phyloP scores from a whole-genome alignment of 2,888 invertebrate species.

The Lithophane leautieri region DNA sequence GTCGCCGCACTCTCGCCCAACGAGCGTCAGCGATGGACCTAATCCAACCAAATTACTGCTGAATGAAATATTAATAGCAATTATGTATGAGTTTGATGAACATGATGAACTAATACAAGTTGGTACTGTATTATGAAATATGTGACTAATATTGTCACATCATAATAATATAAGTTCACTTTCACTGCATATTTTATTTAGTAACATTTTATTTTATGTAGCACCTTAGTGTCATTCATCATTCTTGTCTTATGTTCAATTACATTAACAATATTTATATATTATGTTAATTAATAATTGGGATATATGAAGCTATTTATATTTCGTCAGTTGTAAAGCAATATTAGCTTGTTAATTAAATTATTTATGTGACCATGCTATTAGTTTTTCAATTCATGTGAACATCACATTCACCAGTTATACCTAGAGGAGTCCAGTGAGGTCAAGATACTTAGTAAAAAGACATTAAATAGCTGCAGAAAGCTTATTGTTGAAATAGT shows the following conservation, averaged over 20 bases:
- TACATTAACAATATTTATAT: slow-evolving; percentile 14
- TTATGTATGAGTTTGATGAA: slow-evolving; percentile 34
- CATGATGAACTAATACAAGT: slow-evolving; percentile 22
- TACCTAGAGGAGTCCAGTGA: slow-evolving; percentile 8
- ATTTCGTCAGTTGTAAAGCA: slow-evolving; percentile 54
- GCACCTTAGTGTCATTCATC: slow-evolving; percentile 3
- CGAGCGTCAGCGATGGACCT: slow-evolving; percentile 61
- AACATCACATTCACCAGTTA: slow-evolving; percentile 23
- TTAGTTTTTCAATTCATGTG: slow-evolving; percentile 54
- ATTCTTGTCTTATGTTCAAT: slow-evolving; percentile 40
- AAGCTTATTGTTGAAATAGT: background rate
- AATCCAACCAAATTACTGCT: slow-evolving; percentile 47
- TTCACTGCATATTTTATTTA: slow-evolving; percentile 26
- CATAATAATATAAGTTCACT: slow-evolving; percentile 28
- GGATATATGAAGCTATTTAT: slow-evolving; percentile 45
- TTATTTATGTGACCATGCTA: slow-evolving; percentile 56
- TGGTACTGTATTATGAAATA: slow-evolving; percentile 22
- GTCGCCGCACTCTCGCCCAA: slow-evolving; percentile 19
- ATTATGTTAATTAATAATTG: slow-evolving; percentile 17
- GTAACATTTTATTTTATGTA: slow-evolving; percentile 14
- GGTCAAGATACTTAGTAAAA: slow-evolving; percentile 5
- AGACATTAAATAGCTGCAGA: background rate
- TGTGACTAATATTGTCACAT: slow-evolving; percentile 24
- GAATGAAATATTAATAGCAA: slow-evolving; percentile 57
- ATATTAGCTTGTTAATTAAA: slow-evolving; percentile 60